Evolutionary conservation across 2,888 invertebrate genomes (phyloP).

Genomic region (Yponomeuta plumbellus): DNA sequence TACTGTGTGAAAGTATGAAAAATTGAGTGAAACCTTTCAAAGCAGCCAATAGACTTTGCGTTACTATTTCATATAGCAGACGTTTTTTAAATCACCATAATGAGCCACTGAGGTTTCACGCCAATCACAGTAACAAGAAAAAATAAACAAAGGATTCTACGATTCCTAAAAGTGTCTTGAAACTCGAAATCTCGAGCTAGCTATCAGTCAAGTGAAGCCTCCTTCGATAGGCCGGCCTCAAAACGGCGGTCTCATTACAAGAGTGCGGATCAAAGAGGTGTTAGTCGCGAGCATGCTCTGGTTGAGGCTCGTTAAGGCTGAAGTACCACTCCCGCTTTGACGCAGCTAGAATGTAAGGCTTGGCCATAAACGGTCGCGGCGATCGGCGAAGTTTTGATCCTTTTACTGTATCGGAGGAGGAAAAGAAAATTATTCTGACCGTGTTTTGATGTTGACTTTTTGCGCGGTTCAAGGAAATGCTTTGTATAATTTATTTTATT

Average conservation of each 20-base stretch:
- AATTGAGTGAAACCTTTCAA: background rate
- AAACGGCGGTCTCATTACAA: slow-evolving; percentile 5
- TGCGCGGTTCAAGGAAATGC: background rate
- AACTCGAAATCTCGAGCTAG: background rate
- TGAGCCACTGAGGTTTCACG: background rate
- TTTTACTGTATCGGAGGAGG: background rate
- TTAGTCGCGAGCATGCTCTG: background rate
- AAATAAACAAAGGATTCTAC: background rate
- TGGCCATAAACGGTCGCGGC: background rate
- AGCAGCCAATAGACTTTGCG: too few relatives aligned
- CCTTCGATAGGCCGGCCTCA: background rate
- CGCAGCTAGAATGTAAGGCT: background rate
- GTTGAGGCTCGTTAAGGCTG: slow-evolving; percentile 1
- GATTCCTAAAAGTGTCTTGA: background rate
- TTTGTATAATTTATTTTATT: too few relatives aligned
- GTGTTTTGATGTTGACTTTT: background rate
- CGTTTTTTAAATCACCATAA: background rate
- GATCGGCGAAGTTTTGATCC: background rate
- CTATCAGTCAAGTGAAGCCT: background rate
- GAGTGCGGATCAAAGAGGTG: slow-evolving; percentile 7
- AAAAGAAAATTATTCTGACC: background rate
- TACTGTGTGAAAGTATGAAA: background rate
- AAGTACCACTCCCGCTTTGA: slow-evolving; percentile 8
- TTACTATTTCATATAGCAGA: background rate
- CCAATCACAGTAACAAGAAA: slow-evolving; percentile 5